Evolutionary conservation across 2,797 vertebrate genomes (phyloP).

Genomic region (Pantherophis vulpinus): DNA sequence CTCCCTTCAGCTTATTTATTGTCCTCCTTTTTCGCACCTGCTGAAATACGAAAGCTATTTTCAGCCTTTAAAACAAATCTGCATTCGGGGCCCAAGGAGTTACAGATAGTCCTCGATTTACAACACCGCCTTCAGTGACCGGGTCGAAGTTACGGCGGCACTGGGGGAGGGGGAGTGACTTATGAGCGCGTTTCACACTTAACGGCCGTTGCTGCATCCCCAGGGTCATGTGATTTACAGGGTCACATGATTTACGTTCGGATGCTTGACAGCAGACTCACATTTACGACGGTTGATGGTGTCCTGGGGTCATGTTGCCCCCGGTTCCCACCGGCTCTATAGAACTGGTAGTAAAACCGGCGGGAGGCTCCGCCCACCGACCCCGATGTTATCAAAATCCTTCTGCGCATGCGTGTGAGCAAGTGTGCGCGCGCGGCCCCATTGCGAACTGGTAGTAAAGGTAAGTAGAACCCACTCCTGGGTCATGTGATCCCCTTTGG

Average conservation of each 20-base stretch:
- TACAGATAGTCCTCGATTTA: not conserved
- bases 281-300: not conserved
- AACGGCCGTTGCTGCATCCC: not conserved
- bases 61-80: not conserved
- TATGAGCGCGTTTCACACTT: not conserved
- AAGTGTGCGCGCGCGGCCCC: no score
- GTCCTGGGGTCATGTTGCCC: not conserved
- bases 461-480: no score
- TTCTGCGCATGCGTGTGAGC: no score
- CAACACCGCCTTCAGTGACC: not conserved
- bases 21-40: no score
- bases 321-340: no score
- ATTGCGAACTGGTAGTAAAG: no score
- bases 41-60: not conserved
- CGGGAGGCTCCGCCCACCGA: no score
- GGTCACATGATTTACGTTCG: fast-evolving
- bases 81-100: not conserved
- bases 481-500: not conserved
- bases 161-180: not conserved
- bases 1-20: not conserved
- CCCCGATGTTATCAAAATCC: no score
- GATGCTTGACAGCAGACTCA: not conserved
- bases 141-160: not conserved
- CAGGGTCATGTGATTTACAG: not conserved
- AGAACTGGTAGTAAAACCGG: no score